Percentiles rank a stretch among this genome's conserved stretches.
Conservation (phyloP, 2,888 invertebrate species). For the Autographa gamma region DNA sequence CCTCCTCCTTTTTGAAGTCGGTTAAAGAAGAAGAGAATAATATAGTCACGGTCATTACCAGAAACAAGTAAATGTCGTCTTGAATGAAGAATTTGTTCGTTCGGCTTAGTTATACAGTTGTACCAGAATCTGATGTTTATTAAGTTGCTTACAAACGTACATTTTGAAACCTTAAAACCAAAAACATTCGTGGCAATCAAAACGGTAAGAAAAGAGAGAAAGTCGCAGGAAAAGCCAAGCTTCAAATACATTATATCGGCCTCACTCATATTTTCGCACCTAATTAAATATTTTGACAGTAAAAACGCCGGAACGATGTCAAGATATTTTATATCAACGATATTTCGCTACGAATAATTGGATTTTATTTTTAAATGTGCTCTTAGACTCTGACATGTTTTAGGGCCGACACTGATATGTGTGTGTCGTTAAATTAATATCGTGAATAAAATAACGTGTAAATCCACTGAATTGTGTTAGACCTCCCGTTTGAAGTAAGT, state of each 20-base stretch:
- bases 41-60: background rate
- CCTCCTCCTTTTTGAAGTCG: no score
- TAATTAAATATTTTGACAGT: conserved; percentile 47
- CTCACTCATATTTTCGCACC: conserved; percentile 16
- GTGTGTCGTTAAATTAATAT: conserved; percentile 36
- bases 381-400: conserved; percentile 47
- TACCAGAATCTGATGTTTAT: background rate
- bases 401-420: conserved; percentile 20
- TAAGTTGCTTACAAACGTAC: background rate
- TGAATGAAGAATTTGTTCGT: background rate
- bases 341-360: conserved; percentile 37
- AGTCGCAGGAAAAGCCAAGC: background rate
- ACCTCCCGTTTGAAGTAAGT: conserved; percentile 21
- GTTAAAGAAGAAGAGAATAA: background rate
- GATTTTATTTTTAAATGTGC: conserved; percentile 38
- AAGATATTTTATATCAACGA: conserved; percentile 36
- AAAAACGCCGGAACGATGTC: conserved; percentile 34
- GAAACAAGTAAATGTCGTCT: background rate
- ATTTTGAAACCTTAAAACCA: background rate
- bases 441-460: conserved; percentile 22
- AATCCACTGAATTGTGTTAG: conserved; percentile 18
- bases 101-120: background rate
- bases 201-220: background rate
- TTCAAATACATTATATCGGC: conserved; percentile 3
- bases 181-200: background rate